Conservation (phyloP, 2,888 invertebrate species). For the Anodontia alba region DNA sequence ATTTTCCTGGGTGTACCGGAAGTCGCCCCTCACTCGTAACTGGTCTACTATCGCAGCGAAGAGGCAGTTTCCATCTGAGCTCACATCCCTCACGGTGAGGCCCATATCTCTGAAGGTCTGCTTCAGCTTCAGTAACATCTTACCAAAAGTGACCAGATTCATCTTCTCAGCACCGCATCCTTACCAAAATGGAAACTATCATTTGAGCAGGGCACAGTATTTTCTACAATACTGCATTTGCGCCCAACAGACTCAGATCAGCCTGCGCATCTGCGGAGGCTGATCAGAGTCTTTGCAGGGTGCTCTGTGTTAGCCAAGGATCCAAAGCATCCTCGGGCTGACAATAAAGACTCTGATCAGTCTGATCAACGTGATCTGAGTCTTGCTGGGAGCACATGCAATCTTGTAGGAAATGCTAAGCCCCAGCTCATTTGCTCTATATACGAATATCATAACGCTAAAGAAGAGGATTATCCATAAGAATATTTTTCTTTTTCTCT, state of each 20-base stretch:
- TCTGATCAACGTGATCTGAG: neutral
- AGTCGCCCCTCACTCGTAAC: conserved; percentile 40
- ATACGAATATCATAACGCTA: too few species aligned
- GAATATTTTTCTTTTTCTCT: too few species aligned
- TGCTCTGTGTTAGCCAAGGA: too few species aligned
- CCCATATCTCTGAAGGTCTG: neutral
- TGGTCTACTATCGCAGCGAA: conserved; percentile 57
- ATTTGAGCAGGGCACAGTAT: too few species aligned
- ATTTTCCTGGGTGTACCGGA: conserved; percentile 36
- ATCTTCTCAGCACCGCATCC: neutral
- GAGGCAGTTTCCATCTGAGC: conserved; percentile 54
- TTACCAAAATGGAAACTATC: neutral
- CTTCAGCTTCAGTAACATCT: neutral
- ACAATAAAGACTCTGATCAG: neutral
- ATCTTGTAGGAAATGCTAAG: neutral
- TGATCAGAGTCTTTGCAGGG: neutral
- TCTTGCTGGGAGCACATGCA: neutral
- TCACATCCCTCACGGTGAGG: conserved; percentile 46
- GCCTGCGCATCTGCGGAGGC: neutral
- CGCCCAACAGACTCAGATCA: neutral
- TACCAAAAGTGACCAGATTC: neutral
- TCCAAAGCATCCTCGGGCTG: neutral
- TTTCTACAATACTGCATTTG: too few species aligned
- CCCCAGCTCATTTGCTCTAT: neutral
- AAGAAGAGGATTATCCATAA: too few species aligned